phyloP scores from a whole-genome alignment of 2,888 invertebrate genomes.

The Mayetiola destructor region DNA sequence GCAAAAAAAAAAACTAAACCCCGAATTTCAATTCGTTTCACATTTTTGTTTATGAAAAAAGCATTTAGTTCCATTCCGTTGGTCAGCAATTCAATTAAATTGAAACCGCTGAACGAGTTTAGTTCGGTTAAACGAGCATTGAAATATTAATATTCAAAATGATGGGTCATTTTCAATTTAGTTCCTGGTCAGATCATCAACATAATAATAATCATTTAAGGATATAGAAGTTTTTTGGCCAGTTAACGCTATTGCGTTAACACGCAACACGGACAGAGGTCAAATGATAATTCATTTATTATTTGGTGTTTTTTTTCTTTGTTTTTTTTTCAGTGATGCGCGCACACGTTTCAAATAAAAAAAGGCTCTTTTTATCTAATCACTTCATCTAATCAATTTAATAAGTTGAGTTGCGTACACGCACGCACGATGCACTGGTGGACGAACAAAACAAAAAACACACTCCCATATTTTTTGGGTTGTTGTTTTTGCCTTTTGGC shows the following conservation, averaged over 20 bases:
- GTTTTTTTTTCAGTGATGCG: neutral
- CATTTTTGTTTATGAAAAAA: neutral
- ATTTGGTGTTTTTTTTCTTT: neutral
- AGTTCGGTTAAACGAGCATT: neutral
- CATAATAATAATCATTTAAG: too few relatives aligned
- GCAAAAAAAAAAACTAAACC: too few relatives aligned
- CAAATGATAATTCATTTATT: slow-evolving; percentile 7
- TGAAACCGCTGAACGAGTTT: neutral
- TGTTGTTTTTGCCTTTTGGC: neutral
- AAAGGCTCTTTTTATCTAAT: slow-evolving; percentile 3
- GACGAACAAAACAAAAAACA: neutral
- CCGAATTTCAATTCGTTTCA: too few relatives aligned
- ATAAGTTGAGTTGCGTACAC: slow-evolving; percentile 6
- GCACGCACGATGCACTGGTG: neutral
- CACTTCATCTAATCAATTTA: slow-evolving; percentile 5
- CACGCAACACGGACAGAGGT: slow-evolving; percentile 1
- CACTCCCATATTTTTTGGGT: neutral
- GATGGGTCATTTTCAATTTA: neutral
- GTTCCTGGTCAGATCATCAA: slow-evolving; percentile 3
- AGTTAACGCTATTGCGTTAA: neutral
- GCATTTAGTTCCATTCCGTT: slow-evolving; percentile 8
- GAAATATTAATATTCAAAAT: slow-evolving; percentile 4
- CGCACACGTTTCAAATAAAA: slow-evolving; percentile 8
- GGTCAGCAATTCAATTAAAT: neutral
- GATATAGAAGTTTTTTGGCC: neutral